Conservation (phyloP, 2,113 vertebrate genomes). For the Chloropsis cyanopogon region DNA sequence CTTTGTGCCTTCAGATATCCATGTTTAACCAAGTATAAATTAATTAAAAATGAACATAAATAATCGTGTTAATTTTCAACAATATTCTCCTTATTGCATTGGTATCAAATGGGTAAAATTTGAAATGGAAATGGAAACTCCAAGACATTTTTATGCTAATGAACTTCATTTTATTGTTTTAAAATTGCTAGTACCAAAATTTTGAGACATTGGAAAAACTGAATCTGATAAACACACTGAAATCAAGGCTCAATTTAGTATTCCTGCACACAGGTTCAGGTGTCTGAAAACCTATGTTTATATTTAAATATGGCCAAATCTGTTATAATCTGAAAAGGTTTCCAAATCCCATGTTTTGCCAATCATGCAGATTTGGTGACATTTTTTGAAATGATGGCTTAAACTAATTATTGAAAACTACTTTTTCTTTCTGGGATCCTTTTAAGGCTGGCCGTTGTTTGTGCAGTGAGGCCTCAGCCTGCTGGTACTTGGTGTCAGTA, state of each 20-base stretch:
- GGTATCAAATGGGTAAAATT: not conserved
- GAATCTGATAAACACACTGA: not conserved
- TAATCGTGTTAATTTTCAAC: not conserved
- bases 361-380: not conserved
- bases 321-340: not conserved
- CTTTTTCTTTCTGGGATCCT: not conserved
- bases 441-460: not conserved
- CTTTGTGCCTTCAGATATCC: slow-evolving; percentile 11
- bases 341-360: not conserved
- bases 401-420: not conserved
- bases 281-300: not conserved
- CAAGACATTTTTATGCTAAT: not conserved
- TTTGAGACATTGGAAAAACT: not conserved
- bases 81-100: not conserved
- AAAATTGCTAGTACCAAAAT: not conserved
- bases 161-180: not conserved
- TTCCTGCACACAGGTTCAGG: not conserved
- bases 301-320: not conserved
- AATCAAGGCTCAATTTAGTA: not conserved
- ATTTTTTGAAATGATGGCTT: not conserved
- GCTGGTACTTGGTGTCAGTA: not conserved
- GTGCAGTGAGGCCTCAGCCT: not conserved
- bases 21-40: slow-evolving; percentile 24
- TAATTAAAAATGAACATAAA: slow-evolving; percentile 1
- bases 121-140: not conserved